Evolutionary conservation across 2,797 vertebrate genomes (phyloP).

Genomic region (Gouania willdenowi): DNA sequence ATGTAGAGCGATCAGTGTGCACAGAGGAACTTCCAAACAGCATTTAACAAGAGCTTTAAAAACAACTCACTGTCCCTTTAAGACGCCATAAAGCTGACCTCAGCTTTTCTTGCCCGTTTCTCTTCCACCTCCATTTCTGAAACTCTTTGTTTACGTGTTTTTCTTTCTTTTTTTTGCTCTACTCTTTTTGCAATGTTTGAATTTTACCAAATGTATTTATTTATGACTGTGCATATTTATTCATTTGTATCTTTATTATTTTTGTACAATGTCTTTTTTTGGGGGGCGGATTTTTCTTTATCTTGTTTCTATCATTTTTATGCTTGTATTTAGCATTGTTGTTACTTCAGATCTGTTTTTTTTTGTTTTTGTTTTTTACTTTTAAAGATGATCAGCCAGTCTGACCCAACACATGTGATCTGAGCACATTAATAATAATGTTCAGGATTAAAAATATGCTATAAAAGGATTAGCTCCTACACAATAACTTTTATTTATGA

Average conservation of each 20-base stretch:
- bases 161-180: constrained; percentile 36
- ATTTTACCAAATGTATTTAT: constrained; percentile 76
- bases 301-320: constrained; percentile 37
- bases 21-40: constrained; percentile 13
- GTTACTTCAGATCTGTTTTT: constrained; percentile 11
- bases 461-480: neutral
- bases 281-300: constrained; percentile 21
- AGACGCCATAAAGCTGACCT: no score
- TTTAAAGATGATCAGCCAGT: constrained; percentile 25
- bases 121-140: constrained; percentile 31
- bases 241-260: constrained; percentile 70
- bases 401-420: constrained; percentile 43
- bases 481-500: neutral
- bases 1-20: no score
- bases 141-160: constrained; percentile 52
- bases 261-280: constrained; percentile 54
- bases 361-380: neutral
- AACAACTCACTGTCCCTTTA: constrained; percentile 8
- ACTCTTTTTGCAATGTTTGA: constrained; percentile 56
- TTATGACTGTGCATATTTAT: constrained; percentile 76
- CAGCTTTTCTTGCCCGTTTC: neutral
- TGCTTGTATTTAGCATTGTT: constrained; percentile 36
- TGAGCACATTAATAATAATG: constrained; percentile 21
- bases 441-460: neutral
- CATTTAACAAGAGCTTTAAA: constrained; percentile 37